phyloP scores from a whole-genome alignment of 2,797 vertebrate species.

The Podarcis siculus region DNA sequence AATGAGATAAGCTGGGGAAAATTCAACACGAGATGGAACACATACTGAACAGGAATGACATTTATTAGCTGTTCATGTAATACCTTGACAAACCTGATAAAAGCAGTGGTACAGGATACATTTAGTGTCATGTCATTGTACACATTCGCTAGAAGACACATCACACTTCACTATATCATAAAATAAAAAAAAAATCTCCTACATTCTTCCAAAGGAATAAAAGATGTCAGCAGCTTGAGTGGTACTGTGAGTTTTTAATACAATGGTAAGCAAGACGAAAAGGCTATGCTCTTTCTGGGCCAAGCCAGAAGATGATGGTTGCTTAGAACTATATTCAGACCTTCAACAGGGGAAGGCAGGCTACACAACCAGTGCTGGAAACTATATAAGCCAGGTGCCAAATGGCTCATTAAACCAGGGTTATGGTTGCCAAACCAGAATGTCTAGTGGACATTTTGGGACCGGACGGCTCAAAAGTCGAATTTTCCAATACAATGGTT shows the following conservation, averaged over 20 bases:
- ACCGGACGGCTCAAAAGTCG: no score
- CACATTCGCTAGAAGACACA: constrained; percentile 11
- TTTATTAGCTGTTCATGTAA: constrained; percentile 37
- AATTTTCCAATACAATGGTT: no score
- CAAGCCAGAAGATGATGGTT: neutral
- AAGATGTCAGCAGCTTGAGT: neutral
- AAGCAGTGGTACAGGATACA: constrained; percentile 3
- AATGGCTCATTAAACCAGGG: no score
- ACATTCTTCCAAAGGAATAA: neutral
- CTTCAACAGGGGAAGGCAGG: no score
- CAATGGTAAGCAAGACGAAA: neutral
- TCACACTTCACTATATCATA: constrained; percentile 6
- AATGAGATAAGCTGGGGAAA: constrained; percentile 17
- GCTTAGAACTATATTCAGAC: no score
- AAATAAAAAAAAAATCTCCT: neutral
- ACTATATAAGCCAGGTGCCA: no score
- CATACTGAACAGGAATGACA: constrained; percentile 27
- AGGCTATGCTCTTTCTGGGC: neutral
- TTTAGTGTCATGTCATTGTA: constrained; percentile 19
- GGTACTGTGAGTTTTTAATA: neutral
- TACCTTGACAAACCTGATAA: constrained; percentile 8
- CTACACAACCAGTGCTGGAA: no score
- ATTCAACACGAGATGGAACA: constrained; percentile 14
- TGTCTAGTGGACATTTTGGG: no score
- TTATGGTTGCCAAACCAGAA: no score